Percentiles rank a stretch among this genome's conserved stretches.
Evolutionary conservation across 2,888 invertebrate species (phyloP).

Genomic region (Apoderus coryli): DNA sequence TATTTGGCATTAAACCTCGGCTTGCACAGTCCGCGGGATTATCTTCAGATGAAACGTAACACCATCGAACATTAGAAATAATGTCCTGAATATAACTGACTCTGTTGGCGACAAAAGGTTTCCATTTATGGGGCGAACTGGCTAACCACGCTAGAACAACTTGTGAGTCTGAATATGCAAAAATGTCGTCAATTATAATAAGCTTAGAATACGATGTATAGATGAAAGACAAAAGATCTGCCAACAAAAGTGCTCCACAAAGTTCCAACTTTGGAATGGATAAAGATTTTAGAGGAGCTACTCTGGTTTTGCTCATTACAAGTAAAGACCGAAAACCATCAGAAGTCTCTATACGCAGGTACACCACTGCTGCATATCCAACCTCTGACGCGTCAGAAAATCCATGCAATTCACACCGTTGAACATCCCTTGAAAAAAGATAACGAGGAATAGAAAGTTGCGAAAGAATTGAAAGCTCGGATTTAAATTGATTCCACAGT

Average conservation of each 20-base stretch:
- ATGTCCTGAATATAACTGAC: conserved; percentile 11
- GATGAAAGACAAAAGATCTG: too few relatives aligned
- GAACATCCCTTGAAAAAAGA: conserved; percentile 3
- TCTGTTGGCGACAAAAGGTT: conserved; percentile 13
- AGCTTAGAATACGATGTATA: too few relatives aligned
- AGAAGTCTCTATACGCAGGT: conserved; percentile 4
- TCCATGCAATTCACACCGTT: conserved; percentile 7
- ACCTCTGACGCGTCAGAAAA: conserved; percentile 13
- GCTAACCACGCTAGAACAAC: conserved; percentile 11
- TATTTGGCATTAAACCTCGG: conserved; percentile 9
- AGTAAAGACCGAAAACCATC: conserved; percentile 5
- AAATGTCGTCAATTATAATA: conserved; percentile 4
- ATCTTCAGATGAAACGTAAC: conserved; percentile 6
- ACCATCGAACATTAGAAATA: conserved; percentile 9
- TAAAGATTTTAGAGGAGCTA: conserved; percentile 9
- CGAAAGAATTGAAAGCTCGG: conserved; percentile 4
- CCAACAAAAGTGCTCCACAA: too few relatives aligned
- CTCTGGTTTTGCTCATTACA: conserved; percentile 11
- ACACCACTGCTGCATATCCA: conserved; percentile 11
- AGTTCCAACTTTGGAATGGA: too few relatives aligned
- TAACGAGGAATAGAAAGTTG: conserved; percentile 8
- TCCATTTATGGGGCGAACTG: conserved; percentile 11
- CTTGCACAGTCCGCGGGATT: conserved; percentile 7
- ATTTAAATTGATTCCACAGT: conserved; percentile 3
- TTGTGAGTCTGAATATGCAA: conserved; percentile 13